Evolutionary conservation across 1,140 invertebrate species (phyloP), one percentile per base, ranked within the genome.

Genomic region (Scaptomyza hsui): DNA sequence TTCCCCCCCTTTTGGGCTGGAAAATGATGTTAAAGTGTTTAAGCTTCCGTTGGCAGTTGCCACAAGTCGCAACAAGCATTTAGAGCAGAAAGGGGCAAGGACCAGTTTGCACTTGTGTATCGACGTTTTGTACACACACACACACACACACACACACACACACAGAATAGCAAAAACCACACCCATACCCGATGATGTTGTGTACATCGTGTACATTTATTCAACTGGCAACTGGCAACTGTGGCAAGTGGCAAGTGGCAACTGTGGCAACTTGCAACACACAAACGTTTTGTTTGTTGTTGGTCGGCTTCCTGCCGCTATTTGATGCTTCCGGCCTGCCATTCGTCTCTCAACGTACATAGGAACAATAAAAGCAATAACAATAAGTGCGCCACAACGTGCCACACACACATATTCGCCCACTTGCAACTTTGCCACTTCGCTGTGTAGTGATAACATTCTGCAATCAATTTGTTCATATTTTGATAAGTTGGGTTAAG

Each of bases 21-120:
- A 39, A 83, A 82, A 85, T 72, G 72, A 76, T 85, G 80, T 53
- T 72, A 74, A 75, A 83, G 72, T 73, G 68, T 67, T 78, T 56
- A 65, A 62, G 76, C 65, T 78, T 78, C 72, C 72, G 76, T 55
- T 49, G 35, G 26, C 56, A 41, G 56, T 42, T 42, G 47, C 32
- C 51, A 16, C 64, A 51, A n/a, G 35, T 5, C 15, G 16, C 41
- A 19, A 4, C 7, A 63, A 32, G 49, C 12, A 19, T 26, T 26
- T 19, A 26, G 13, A 3, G 16, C 3, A 45, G 47, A 60, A 61
- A 26, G 26, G 9, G 32, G 32, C 32, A 35, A 35, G 32, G 32
- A 57, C 56, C 56, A 68, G 64, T 61, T 61, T 24, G 44, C 67
- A 63, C 35, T 63, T 63, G 59, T 62, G 57, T 61, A 64, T 64